Conservation (phyloP, 2,113 vertebrate genomes). For the Colistium nudipinnis region DNA sequence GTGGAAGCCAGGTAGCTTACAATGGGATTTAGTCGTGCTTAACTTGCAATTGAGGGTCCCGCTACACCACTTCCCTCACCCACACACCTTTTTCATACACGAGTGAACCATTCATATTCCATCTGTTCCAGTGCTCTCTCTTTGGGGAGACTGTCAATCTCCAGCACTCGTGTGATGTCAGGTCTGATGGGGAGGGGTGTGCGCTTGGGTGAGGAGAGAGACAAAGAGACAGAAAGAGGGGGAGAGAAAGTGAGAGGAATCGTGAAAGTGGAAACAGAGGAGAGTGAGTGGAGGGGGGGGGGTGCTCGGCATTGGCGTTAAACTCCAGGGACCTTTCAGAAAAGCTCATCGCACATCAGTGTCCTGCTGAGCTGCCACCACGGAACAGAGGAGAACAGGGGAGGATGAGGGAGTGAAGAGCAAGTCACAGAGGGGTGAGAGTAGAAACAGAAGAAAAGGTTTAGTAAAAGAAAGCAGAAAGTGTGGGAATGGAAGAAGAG, state of each 20-base stretch:
- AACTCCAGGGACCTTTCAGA: conserved; percentile 92
- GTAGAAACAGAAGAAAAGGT: conserved; percentile 3
- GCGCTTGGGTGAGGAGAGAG: conserved; percentile 61
- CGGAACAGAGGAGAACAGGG: conserved; percentile 77
- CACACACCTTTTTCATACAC: conserved; percentile 90
- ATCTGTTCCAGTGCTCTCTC: conserved; percentile 96
- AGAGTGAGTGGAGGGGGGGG: conserved; percentile 7
- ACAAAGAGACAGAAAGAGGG: conserved; percentile 37
- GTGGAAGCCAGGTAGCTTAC: conserved; percentile 39
- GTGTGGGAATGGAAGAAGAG: background rate
- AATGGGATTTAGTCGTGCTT: conserved; percentile 77
- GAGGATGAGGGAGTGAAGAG: background rate
- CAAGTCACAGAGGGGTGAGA: background rate
- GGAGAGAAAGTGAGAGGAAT: background rate
- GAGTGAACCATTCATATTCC: conserved; percentile 98
- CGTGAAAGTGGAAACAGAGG: conserved; percentile 12
- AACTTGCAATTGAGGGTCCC: conserved; percentile 76
- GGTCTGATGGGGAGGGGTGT: conserved; percentile 26
- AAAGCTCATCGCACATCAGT: conserved; percentile 85
- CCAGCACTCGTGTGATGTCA: conserved; percentile 89
- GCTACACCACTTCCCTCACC: conserved; percentile 73
- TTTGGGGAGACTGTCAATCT: conserved; percentile 98
- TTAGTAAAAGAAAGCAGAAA: conserved; percentile 9
- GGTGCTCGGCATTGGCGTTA: conserved; percentile 78
- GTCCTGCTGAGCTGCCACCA: conserved; percentile 78